Evolutionary conservation across 2,113 vertebrate genomes (phyloP), one percentile per base, ranked within the genome.

Genomic region (Nothocercus nigrocapillus): DNA sequence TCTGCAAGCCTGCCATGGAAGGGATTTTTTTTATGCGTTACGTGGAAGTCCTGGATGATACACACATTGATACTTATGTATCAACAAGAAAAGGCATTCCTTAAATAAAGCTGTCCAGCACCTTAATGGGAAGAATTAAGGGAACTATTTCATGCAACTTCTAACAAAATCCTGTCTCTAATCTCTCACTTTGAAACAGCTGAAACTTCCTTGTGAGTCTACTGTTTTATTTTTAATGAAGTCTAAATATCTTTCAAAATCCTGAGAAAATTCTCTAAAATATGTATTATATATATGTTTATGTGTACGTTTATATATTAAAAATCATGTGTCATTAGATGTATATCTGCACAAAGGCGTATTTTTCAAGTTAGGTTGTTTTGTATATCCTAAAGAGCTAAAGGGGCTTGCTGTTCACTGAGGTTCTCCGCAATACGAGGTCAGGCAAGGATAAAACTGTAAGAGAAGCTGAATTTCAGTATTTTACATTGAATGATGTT

Each of bases 341-440:
- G 2, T 25, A 6, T 47, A 4, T 22, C 61, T 69, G 36, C 42
- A 22, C 34, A 18, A 13, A 53, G 18, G 28, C 54, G 15, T 19
- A 13, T 24, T 67, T 73, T 79, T 38, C 5, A 34, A 14, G 8
- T 16, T 32, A 28, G 49, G 61, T 36, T 19, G 49, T 28, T 64
- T 25, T 40, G 34, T 42, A 38, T 56, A 6, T n/a, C 73, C 42
- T 49, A 0, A 34, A 64, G 47, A 28, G 25, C 32, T 53, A 11
- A 21, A 0, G 4, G 15, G 27, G 32, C 32, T 24, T 32, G 16
- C 34, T 28, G 5, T 6, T 5, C 5, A 0, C 4, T n/a, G 30
- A 72, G 45, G 20, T 32, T 45, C 69, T 79, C 56, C 28, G 30
- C 76, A 15, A 13, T 4, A 34, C 42, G 42, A 74, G 19, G n/a